phyloP scores from a whole-genome alignment of 2,888 invertebrate species.

The Tipula confusa region DNA sequence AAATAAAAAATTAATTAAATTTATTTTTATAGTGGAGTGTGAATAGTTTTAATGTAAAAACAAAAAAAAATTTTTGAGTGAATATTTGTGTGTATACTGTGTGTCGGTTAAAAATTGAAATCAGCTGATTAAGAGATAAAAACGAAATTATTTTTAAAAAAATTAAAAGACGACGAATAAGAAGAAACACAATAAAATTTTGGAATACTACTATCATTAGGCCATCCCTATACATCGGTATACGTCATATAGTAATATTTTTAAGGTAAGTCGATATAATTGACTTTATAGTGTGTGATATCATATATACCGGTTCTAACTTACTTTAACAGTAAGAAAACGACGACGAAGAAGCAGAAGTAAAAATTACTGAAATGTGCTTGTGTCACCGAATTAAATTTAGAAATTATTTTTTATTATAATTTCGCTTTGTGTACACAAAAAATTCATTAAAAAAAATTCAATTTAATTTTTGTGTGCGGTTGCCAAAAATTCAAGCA shows the following conservation, averaged over 20 bases:
- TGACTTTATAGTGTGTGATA: not conserved
- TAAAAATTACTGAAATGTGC: not conserved
- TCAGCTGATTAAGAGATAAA: not conserved
- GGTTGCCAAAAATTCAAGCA: not conserved
- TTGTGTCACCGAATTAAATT: constrained; percentile 17
- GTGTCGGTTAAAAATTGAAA: not conserved
- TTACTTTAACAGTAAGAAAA: not conserved
- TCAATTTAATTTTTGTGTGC: not conserved
- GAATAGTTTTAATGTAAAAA: not conserved
- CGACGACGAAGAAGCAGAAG: not conserved
- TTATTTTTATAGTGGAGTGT: not conserved
- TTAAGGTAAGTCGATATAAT: not conserved
- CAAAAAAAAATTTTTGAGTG: not conserved
- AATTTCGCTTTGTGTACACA: not conserved
- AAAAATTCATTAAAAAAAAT: not conserved
- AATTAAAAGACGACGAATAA: not conserved
- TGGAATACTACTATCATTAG: not conserved
- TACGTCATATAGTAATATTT: not conserved
- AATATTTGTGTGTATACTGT: not conserved
- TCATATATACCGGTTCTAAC: constrained; percentile 20
- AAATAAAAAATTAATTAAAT: not conserved
- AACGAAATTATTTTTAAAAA: not conserved
- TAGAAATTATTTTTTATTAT: constrained; percentile 25
- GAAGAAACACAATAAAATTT: not conserved
- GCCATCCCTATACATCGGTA: not conserved